A percentile compares a stretch with the other conserved stretches of the same genome.
phyloP scores from a whole-genome alignment of 2,113 vertebrate species.

The Menura novaehollandiae region DNA sequence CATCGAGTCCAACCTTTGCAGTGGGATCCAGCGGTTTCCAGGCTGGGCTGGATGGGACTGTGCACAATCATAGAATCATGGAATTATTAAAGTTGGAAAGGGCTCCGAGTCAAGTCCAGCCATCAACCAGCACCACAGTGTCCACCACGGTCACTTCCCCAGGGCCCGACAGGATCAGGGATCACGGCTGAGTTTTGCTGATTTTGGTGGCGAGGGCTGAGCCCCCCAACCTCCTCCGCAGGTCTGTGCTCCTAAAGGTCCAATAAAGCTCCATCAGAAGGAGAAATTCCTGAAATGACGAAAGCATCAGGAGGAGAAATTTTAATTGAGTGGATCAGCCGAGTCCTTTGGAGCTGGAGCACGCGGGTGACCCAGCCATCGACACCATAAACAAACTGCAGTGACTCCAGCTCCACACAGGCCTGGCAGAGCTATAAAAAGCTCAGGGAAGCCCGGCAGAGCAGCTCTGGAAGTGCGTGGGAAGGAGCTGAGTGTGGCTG shows the following conservation, averaged over 20 bases:
- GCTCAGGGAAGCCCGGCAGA: background rate
- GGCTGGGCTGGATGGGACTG: background rate
- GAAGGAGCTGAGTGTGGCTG: background rate
- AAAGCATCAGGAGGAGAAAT: background rate
- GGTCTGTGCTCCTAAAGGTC: background rate
- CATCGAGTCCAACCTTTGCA: rapidly evolving
- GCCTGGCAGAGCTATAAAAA: slow-evolving; percentile 21
- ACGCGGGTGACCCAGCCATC: background rate
- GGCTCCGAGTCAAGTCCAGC: background rate
- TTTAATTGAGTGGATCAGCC: background rate
- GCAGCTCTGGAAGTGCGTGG: background rate
- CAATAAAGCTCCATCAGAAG: background rate
- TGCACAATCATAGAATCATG: background rate
- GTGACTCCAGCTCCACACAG: slow-evolving; percentile 35
- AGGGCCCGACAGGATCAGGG: background rate
- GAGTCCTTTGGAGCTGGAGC: background rate
- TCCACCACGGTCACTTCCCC: background rate
- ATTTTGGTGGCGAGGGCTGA: background rate
- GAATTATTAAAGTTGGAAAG: background rate
- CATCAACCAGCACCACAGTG: background rate
- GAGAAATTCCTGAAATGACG: background rate
- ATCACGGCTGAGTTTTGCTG: background rate
- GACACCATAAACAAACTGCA: slow-evolving; percentile 48
- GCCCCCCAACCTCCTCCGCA: rapidly evolving
- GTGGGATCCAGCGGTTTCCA: background rate